Percentiles rank a stretch among this genome's conserved stretches.
phyloP scores from a whole-genome alignment of 2,113 vertebrate species.

The Meles meles region DNA sequence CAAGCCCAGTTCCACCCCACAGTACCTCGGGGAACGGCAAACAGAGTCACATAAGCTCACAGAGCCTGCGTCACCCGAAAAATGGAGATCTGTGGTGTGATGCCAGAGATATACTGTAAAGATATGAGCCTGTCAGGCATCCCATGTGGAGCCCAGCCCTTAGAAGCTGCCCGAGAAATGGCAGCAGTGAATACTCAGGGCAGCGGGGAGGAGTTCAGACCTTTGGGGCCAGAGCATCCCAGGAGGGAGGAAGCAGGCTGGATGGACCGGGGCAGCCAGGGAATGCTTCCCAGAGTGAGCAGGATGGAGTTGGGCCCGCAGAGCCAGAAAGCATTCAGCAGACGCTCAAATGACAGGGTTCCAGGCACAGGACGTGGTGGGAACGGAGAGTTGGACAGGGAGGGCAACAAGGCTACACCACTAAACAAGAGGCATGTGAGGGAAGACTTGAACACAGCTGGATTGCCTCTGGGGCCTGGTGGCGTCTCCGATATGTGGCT shows the following conservation, averaged over 20 bases:
- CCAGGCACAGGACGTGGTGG: conserved; percentile 19
- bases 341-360: background rate
- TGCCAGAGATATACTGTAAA: conserved; percentile 7
- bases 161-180: background rate
- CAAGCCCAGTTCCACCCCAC: background rate
- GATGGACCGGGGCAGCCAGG: background rate
- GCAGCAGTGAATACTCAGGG: conserved; percentile 2
- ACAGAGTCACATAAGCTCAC: conserved; percentile 21
- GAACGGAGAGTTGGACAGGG: background rate
- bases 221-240: background rate
- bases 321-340: background rate
- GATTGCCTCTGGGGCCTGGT: background rate
- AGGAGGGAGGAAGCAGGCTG: background rate
- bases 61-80: background rate
- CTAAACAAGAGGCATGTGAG: background rate
- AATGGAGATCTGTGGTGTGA: conserved; percentile 9
- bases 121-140: background rate
- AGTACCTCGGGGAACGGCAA: background rate
- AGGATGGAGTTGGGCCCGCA: background rate
- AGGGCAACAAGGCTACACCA: background rate
- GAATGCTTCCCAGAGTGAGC: background rate
- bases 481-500: background rate
- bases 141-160: background rate
- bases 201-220: background rate
- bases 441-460: background rate